Conservation (phyloP, 2,888 invertebrate species). For the Eupithecia subumbrata region DNA sequence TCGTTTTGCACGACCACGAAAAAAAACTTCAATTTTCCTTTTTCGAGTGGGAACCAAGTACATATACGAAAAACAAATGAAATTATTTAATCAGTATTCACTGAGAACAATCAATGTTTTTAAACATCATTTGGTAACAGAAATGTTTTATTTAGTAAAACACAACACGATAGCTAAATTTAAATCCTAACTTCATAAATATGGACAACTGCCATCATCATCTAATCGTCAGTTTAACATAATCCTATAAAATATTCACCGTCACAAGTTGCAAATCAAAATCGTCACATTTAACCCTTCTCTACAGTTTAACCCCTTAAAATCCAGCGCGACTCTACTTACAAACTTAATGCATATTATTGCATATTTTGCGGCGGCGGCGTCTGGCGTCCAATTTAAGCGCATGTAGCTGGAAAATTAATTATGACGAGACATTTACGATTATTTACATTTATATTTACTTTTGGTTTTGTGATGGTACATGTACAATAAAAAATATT, state of each 20-base stretch:
- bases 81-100: background rate
- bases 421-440: background rate
- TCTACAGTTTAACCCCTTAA: constrained; percentile 54
- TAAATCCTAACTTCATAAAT: background rate
- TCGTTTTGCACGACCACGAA: no score
- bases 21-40: no score
- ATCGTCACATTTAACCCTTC: constrained; percentile 33
- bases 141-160: background rate
- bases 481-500: no score
- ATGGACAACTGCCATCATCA: constrained; percentile 2
- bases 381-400: constrained; percentile 47
- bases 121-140: background rate
- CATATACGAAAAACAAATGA: no score
- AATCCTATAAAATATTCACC: constrained; percentile 44
- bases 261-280: constrained; percentile 51
- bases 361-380: constrained; percentile 40
- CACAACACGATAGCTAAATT: background rate
- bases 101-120: background rate
- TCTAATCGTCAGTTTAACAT: constrained; percentile 26
- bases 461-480: background rate
- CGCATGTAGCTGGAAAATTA: constrained; percentile 47
- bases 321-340: constrained; percentile 48
- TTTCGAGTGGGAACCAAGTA: no score
- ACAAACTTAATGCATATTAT: constrained; percentile 52
- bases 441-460: background rate